A percentile compares a stretch with the other conserved stretches of the same genome.
These are phyloP conservation scores for Busseola fusca DNA, from an alignment of 2,888 invertebrate genomes.

Conservation along the genomic window DNA sequence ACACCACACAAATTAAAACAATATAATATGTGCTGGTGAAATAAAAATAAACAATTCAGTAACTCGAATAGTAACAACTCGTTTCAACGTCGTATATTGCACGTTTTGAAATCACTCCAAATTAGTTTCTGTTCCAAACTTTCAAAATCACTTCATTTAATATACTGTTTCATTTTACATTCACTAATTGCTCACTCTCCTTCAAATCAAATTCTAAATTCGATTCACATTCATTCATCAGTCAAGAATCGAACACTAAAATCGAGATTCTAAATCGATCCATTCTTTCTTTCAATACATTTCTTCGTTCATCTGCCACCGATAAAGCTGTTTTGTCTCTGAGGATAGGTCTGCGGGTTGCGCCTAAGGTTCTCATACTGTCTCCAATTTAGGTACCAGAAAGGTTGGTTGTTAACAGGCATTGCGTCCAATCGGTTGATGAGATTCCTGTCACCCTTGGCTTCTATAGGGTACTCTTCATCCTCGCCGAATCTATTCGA, in stretches of 20 bases:
- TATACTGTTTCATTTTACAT: slow-evolving; percentile 36
- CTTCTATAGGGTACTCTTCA: slow-evolving; percentile 88
- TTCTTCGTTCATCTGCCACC: slow-evolving; percentile 41
- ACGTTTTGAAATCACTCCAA: background rate
- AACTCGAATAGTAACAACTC: background rate
- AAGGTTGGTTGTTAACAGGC: slow-evolving; percentile 52
- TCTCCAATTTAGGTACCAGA: slow-evolving; percentile 58
- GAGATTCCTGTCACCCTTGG: slow-evolving; percentile 65
- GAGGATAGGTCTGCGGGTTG: slow-evolving; percentile 75
- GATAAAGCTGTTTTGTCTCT: slow-evolving; percentile 71
- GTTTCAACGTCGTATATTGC: background rate
- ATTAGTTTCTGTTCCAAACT: background rate
- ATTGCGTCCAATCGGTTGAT: slow-evolving; percentile 50
- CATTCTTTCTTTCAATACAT: slow-evolving; percentile 5
- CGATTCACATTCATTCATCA: slow-evolving; percentile 30
- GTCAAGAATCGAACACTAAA: slow-evolving; percentile 30
- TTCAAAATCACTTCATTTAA: slow-evolving; percentile 9
- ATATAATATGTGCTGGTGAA: background rate
- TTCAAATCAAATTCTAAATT: slow-evolving; percentile 26
- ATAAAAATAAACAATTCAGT: slow-evolving; percentile 3
- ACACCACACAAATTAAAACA: slow-evolving; percentile 3
- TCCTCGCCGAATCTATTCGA: slow-evolving; percentile 88
- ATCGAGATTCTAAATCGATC: slow-evolving; percentile 26
- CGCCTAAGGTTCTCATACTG: slow-evolving; percentile 79
- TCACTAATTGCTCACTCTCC: no score